These are phyloP conservation scores for Trissolcus japonicus DNA, from an alignment of 2,888 invertebrate genomes.

Conservation along the genomic window DNA sequence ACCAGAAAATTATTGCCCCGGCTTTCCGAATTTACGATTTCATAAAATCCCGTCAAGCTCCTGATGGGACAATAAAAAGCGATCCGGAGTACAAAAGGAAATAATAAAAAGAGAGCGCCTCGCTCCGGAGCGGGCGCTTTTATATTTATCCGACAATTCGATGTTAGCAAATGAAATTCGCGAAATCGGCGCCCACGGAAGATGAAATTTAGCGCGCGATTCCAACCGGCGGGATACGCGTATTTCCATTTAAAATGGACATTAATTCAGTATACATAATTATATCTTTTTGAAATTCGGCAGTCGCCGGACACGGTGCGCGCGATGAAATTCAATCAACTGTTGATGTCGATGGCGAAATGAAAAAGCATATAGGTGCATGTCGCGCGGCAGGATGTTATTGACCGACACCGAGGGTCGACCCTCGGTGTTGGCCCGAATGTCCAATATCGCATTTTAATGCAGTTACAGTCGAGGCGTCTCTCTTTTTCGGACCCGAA, in stretches of 20 bases:
- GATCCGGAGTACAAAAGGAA: too few relatives aligned
- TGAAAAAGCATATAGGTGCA: slow-evolving; percentile 50
- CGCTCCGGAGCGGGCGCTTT: too few relatives aligned
- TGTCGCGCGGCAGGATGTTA: slow-evolving; percentile 47
- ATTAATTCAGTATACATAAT: slow-evolving; percentile 49
- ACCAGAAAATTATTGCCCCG: slow-evolving; percentile 29
- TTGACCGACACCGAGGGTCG: slow-evolving; percentile 53
- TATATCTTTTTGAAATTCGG: slow-evolving; percentile 42
- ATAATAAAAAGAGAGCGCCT: too few relatives aligned
- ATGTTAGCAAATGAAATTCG: too few relatives aligned
- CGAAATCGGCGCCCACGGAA: too few relatives aligned
- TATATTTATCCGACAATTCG: too few relatives aligned
- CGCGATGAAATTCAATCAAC: slow-evolving; percentile 51
- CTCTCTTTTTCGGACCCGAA: slow-evolving; percentile 26
- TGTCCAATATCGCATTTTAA: slow-evolving; percentile 57
- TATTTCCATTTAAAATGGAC: slow-evolving; percentile 27
- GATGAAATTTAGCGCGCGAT: background rate
- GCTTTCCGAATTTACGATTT: slow-evolving; percentile 19
- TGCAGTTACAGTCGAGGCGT: slow-evolving; percentile 45
- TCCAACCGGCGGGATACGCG: slow-evolving; percentile 6
- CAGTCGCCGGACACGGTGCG: slow-evolving; percentile 17
- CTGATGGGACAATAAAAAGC: too few relatives aligned
- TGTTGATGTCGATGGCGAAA: slow-evolving; percentile 54
- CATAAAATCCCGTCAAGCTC: too few relatives aligned
- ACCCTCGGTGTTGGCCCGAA: too few relatives aligned